Base-by-base conservation (phyloP, 2,888 invertebrate species). In the Brachynemurus nebulosus region DNA sequence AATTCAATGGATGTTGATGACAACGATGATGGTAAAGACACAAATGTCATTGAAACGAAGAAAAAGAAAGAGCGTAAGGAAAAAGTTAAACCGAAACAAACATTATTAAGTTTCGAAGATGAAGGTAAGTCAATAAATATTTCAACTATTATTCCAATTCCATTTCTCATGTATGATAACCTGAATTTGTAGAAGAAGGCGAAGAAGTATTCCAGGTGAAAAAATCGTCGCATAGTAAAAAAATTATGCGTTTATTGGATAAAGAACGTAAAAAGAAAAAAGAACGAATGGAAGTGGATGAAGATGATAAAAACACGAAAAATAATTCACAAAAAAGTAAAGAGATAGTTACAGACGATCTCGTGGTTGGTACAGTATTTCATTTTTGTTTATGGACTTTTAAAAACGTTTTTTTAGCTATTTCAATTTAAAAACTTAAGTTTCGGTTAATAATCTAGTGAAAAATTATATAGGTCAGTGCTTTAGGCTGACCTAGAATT, bases 191-290 rank as follows among this genome's bases (percentile, higher is more conserved):
- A 67, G 86, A 84, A 57, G 86, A 86, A 60, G 80, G 78, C 54
- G 84, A 78, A 19, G 92, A 92, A 67, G 81, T 86, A 42, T 95
- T 96, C 65, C 86, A 92, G 74, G 88, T 96, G 41, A 92, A 90
- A 64, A 95, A 95, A 65, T 92, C 95, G 7, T 89, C 88, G 7
- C 86, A 92, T 59, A 92, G 92, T 65, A 86, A 91, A 64, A 79
- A 84, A 62, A 73, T 92, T 44, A 83, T 88, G 69, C 83, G 84
- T 60, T 80, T 85, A 61, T 68, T 85, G 57, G 86, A 88, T 58
- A 83, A 81, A 62, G 86, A 88, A 60, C 77, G 78, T 45, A 70
- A 69, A 54, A 72, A 70, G 59, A 69, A 68, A 58, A 74, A 72
- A 61, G 72, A 73, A 60, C 61, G 63, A 46, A 63, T 20, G n/a